Percentiles rank a stretch among this genome's conserved stretches.
These are phyloP conservation scores for Himalopsyche anomala DNA, from an alignment of 2,888 invertebrate genomes.

Conservation along the genomic window DNA sequence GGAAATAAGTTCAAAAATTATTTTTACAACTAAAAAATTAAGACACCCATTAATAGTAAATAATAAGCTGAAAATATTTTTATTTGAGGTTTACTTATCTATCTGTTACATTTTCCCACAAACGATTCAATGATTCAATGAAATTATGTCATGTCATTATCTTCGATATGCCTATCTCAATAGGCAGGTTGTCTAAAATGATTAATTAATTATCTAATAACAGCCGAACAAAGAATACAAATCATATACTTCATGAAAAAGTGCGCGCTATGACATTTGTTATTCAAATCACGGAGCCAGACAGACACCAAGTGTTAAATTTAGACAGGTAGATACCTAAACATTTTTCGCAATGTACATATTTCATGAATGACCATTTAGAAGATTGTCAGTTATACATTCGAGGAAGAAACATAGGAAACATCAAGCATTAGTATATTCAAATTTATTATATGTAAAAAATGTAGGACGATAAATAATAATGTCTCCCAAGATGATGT, in stretches of 20 bases:
- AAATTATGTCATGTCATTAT: too few relatives aligned
- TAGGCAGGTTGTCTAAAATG: too few relatives aligned
- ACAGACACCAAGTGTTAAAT: neutral
- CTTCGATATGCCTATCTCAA: too few relatives aligned
- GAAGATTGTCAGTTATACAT: neutral
- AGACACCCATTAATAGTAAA: neutral
- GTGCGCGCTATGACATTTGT: neutral
- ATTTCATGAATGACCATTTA: neutral
- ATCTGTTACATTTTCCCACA: too few relatives aligned
- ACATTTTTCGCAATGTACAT: neutral
- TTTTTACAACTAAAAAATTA: too few relatives aligned
- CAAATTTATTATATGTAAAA: too few relatives aligned
- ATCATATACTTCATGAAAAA: too few relatives aligned
- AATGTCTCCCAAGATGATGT: slow-evolving; percentile 24
- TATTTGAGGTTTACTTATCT: neutral
- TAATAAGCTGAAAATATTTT: too few relatives aligned
- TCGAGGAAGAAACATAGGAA: neutral
- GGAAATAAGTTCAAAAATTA: too few relatives aligned
- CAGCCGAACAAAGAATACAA: too few relatives aligned
- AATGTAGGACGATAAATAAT: neutral
- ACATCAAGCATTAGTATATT: neutral
- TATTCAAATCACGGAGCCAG: slow-evolving; percentile 25
- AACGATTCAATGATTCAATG: too few relatives aligned
- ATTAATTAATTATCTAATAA: too few relatives aligned
- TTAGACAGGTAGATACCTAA: slow-evolving; percentile 16